Percentiles rank a stretch among this genome's conserved stretches.
These are phyloP conservation scores for Anguilla rostrata DNA, from an alignment of 2,113 vertebrate genomes.

Conservation along the genomic window DNA sequence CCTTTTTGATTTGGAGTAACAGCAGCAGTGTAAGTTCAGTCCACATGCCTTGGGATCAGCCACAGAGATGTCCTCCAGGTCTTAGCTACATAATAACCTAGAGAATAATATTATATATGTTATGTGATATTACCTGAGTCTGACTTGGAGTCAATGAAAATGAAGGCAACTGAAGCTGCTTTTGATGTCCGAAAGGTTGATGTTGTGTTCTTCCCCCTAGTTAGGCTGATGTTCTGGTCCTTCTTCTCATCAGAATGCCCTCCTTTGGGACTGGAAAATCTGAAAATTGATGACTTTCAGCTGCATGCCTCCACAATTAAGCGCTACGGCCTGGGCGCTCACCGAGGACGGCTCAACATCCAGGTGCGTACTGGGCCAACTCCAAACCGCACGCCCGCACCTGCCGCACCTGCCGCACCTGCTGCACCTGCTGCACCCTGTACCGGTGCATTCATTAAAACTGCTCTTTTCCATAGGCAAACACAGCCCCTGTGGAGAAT, in stretches of 20 bases:
- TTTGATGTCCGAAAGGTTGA: background rate
- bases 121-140: no score
- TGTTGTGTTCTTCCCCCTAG: conserved; percentile 27
- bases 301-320: conserved; percentile 84
- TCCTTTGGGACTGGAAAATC: conserved; percentile 88
- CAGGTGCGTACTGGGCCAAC: conserved; percentile 65
- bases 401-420: background rate
- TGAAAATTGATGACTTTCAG: conserved; percentile 83
- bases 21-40: no score
- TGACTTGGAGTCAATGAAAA: no score
- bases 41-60: no score
- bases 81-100: no score
- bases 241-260: conserved; percentile 76
- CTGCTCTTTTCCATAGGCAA: background rate
- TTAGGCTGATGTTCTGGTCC: conserved; percentile 41
- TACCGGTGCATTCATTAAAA: background rate
- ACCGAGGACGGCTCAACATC: conserved; percentile 89
- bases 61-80: no score
- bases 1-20: background rate
- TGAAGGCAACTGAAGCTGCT: background rate
- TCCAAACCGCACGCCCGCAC: background rate
- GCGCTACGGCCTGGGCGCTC: conserved; percentile 81
- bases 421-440: background rate
- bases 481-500: background rate
- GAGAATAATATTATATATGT: no score